A percentile compares a stretch with the other conserved stretches of the same genome.
These are phyloP conservation scores for Leuciscus waleckii DNA, from an alignment of 2,797 vertebrate genomes.

Conservation along the genomic window DNA sequence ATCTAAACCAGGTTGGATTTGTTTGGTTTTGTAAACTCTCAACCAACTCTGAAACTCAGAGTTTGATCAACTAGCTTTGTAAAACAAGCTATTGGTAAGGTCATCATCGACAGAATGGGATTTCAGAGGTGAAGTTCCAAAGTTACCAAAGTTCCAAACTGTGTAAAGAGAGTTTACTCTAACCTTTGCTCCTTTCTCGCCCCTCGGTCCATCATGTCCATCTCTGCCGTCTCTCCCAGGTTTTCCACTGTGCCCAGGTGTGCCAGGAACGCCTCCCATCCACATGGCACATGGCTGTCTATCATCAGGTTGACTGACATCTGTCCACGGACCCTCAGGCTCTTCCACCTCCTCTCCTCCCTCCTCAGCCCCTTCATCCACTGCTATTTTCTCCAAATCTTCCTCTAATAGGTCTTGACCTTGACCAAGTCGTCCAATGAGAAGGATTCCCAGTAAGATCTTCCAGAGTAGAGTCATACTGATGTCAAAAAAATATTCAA, in stretches of 20 bases:
- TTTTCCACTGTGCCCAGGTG: constrained; percentile 81
- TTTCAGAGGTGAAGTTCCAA: background rate
- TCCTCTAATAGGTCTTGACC: constrained; percentile 32
- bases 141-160: background rate
- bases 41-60: background rate
- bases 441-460: constrained; percentile 42
- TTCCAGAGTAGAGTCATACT: constrained; percentile 43
- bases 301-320: constrained; percentile 57
- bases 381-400: background rate
- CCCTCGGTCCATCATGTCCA: constrained; percentile 78
- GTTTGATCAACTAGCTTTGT: background rate
- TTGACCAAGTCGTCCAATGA: constrained; percentile 34
- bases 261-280: constrained; percentile 83
- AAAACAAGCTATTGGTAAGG: background rate
- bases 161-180: constrained; percentile 37
- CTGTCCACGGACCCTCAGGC: constrained; percentile 2
- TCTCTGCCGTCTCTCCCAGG: constrained; percentile 85
- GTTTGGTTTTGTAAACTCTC: background rate
- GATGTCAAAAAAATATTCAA: background rate
- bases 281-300: constrained; percentile 75
- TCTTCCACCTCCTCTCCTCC: background rate
- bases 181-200: constrained; percentile 84
- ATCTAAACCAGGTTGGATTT: background rate
- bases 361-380: background rate
- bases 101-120: background rate